phyloP scores from a whole-genome alignment of 2,113 vertebrate genomes.

The Callocephalon fimbriatum region DNA sequence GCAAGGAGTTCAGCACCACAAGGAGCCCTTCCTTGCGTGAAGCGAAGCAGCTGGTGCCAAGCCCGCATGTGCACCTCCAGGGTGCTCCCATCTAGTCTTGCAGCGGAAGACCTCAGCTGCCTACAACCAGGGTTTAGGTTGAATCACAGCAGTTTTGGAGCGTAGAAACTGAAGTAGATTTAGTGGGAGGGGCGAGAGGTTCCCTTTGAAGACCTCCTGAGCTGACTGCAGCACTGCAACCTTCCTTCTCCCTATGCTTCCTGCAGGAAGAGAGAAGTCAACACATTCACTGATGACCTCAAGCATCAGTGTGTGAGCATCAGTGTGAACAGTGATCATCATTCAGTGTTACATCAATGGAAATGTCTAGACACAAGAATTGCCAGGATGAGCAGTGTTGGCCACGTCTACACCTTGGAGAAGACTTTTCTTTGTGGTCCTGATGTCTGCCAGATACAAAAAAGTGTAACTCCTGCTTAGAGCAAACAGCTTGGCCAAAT shows the following conservation, averaged over 20 bases:
- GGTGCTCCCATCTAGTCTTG: not conserved
- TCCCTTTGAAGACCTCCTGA: not conserved
- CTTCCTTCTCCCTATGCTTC: not conserved
- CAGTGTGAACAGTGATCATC: rapidly evolving
- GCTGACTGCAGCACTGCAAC: not conserved
- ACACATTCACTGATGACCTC: rapidly evolving
- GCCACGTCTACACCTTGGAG: not conserved
- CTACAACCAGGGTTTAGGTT: not conserved
- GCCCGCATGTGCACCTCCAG: rapidly evolving
- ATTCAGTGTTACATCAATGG: rapidly evolving
- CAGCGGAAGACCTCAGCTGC: not conserved
- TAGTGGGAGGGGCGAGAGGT: not conserved
- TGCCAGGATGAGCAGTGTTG: rapidly evolving
- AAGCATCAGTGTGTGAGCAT: rapidly evolving
- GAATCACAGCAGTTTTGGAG: not conserved
- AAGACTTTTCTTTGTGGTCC: not conserved
- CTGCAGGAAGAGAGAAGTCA: not conserved
- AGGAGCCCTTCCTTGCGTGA: rapidly evolving
- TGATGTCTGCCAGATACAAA: not conserved
- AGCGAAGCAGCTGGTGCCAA: not conserved
- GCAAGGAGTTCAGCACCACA: not conserved
- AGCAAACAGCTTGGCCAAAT: not conserved
- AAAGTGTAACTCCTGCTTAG: not conserved
- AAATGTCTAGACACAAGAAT: not conserved
- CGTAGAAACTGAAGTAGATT: not conserved